Evolutionary conservation across 2,113 vertebrate species (phyloP).

Genomic region (Salvelinus namaycush): DNA sequence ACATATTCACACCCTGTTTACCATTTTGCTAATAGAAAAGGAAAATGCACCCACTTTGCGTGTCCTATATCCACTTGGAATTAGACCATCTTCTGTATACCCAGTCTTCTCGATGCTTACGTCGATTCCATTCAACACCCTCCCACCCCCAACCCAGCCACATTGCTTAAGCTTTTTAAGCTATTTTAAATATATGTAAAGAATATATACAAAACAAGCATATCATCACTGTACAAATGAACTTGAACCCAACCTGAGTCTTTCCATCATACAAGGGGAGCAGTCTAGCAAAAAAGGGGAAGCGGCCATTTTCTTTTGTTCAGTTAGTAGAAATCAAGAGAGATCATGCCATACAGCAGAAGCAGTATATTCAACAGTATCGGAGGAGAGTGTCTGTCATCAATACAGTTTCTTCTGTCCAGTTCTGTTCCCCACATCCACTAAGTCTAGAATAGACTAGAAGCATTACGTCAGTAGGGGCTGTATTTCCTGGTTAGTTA

Average conservation of each 20-base stretch:
- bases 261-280: constrained; percentile 18
- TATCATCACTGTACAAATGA: constrained; percentile 41
- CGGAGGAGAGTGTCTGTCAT: too few species aligned
- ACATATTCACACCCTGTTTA: constrained; percentile 67
- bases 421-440: neutral
- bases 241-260: constrained; percentile 23
- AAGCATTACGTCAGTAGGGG: neutral
- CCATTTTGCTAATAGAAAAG: constrained; percentile 46
- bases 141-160: constrained; percentile 23
- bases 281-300: constrained; percentile 29
- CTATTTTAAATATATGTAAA: constrained; percentile 68
- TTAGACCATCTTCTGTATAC: constrained; percentile 4
- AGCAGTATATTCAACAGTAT: neutral
- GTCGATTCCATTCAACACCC: constrained; percentile 10
- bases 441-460: neutral
- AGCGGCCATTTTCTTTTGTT: constrained; percentile 13
- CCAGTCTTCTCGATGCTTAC: neutral
- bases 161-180: constrained; percentile 55
- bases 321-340: constrained; percentile 7
- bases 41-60: constrained; percentile 7
- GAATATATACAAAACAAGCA: constrained; percentile 71
- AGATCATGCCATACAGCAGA: neutral
- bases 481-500: constrained; percentile 5
- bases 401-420: neutral
- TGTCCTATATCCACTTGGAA: constrained; percentile 43